These are phyloP conservation scores for Pluvianellus socialis DNA, from an alignment of 2,113 vertebrate species.

Conservation along the genomic window DNA sequence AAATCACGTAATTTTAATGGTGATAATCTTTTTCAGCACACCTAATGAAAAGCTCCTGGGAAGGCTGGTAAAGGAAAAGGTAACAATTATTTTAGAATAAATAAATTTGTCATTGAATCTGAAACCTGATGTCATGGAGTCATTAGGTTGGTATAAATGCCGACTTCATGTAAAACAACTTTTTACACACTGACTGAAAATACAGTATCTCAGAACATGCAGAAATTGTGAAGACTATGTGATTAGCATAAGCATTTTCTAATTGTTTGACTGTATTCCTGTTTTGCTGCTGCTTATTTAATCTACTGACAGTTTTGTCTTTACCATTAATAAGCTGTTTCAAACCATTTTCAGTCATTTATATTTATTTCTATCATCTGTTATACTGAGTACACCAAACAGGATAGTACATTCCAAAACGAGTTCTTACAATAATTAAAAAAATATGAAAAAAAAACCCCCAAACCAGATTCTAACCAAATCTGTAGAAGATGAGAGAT, in stretches of 20 bases:
- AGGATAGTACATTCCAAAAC: not conserved
- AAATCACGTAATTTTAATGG: not conserved
- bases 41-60: conserved; percentile 97
- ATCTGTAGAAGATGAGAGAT: not conserved
- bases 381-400: not conserved
- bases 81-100: conserved; percentile 58
- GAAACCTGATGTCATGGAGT: not conserved
- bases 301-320: not conserved
- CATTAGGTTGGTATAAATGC: not conserved
- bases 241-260: not conserved
- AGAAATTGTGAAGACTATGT: not conserved
- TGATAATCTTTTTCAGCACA: conserved; percentile 80
- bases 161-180: not conserved
- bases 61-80: conserved; percentile 97
- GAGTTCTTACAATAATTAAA: not conserved
- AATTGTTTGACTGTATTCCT: not conserved
- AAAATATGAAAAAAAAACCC: not conserved
- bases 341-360: not conserved
- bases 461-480: not conserved
- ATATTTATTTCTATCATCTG: not conserved
- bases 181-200: not conserved
- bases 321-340: not conserved
- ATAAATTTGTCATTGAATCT: not conserved
- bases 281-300: not conserved
- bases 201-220: not conserved